These are phyloP conservation scores for Periophthalmus magnuspinnatus DNA, from an alignment of 2,797 vertebrate genomes.

Conservation along the genomic window DNA sequence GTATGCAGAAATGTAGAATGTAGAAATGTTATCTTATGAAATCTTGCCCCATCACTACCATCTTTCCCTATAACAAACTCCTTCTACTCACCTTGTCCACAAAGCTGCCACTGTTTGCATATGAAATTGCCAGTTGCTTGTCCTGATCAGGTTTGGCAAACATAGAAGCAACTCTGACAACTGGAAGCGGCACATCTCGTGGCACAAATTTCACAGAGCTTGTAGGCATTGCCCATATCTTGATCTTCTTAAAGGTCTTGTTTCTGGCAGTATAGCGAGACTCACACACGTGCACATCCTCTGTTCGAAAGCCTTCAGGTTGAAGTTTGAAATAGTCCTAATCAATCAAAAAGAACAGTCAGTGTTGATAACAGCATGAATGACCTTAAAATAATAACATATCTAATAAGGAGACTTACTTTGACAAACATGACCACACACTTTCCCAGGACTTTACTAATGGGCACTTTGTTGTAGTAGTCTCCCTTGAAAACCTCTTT, in stretches of 20 bases:
- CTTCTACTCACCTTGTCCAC: slow-evolving; percentile 87
- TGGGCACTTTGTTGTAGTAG: slow-evolving; percentile 90
- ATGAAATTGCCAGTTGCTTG: slow-evolving; percentile 77
- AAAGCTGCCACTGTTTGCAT: slow-evolving; percentile 75
- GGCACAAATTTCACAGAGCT: slow-evolving; percentile 84
- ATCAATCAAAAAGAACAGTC: slow-evolving; percentile 7
- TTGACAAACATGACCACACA: slow-evolving; percentile 98
- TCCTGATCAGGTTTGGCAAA: slow-evolving; percentile 92
- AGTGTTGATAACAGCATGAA: not conserved
- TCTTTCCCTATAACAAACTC: not conserved
- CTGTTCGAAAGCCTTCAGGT: slow-evolving; percentile 88
- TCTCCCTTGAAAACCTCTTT: slow-evolving; percentile 99
- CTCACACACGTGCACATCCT: slow-evolving; percentile 95
- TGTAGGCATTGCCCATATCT: slow-evolving; percentile 90
- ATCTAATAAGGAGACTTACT: slow-evolving; percentile 68
- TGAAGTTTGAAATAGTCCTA: slow-evolving; percentile 98
- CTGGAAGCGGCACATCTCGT: slow-evolving; percentile 89
- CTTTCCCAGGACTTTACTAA: slow-evolving; percentile 94
- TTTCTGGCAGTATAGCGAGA: slow-evolving; percentile 91
- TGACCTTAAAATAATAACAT: not conserved
- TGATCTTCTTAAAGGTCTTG: slow-evolving; percentile 98
- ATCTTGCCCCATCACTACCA: no score
- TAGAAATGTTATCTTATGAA: no score
- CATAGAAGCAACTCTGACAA: slow-evolving; percentile 93
- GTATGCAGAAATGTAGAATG: no score